phyloP scores from a whole-genome alignment of 2,888 invertebrate genomes.

The Ectobius pallidus region DNA sequence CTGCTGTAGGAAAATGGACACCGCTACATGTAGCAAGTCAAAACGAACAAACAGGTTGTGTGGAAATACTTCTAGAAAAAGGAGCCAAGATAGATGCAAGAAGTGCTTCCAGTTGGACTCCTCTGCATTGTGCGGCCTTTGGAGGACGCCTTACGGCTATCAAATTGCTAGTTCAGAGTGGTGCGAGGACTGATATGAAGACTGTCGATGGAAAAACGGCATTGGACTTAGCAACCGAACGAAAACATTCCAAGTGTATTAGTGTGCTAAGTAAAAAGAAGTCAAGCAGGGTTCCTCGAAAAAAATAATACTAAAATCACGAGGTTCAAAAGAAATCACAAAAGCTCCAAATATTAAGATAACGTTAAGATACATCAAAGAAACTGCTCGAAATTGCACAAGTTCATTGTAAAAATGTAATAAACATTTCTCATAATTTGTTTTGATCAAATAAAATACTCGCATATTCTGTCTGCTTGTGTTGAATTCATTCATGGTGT shows the following conservation, averaged over 20 bases:
- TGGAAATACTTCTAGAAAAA: background rate
- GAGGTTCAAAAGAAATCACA: too few species aligned
- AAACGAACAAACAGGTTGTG: slow-evolving; percentile 11
- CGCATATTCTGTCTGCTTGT: too few species aligned
- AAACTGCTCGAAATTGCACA: too few species aligned
- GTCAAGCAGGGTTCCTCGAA: background rate
- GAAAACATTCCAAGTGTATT: slow-evolving; percentile 2
- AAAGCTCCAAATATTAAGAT: too few species aligned
- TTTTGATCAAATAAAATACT: too few species aligned
- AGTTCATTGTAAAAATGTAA: too few species aligned
- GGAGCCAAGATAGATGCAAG: background rate
- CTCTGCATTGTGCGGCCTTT: slow-evolving; percentile 21
- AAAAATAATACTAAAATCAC: background rate
- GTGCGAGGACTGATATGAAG: slow-evolving; percentile 4
- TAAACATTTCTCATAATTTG: too few species aligned
- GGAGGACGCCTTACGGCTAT: slow-evolving; percentile 4
- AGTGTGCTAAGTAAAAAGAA: slow-evolving; percentile 14
- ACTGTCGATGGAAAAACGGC: slow-evolving; percentile 24
- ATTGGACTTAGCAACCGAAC: background rate
- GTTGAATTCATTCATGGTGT: too few species aligned
- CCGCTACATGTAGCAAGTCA: slow-evolving; percentile 25
- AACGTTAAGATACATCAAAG: too few species aligned
- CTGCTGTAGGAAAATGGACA: background rate
- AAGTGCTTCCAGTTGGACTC: slow-evolving; percentile 23
- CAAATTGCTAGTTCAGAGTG: slow-evolving; percentile 29